A percentile compares a stretch with the other conserved stretches of the same genome.
Conservation (phyloP, 1,140 invertebrate genomes). For the Atopsyche davidsoni region DNA sequence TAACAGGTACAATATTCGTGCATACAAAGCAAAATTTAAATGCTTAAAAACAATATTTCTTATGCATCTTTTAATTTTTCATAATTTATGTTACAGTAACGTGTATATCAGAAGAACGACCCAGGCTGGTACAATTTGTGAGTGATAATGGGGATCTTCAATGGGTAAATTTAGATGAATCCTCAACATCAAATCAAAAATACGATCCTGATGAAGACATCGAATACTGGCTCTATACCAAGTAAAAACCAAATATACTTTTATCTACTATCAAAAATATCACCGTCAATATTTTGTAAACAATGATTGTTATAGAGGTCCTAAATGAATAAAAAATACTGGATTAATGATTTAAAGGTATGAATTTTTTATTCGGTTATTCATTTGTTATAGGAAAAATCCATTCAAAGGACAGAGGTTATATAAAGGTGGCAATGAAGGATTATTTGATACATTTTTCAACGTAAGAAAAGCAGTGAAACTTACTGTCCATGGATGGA, state of each 20-base stretch:
- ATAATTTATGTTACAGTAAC: too few relatives aligned
- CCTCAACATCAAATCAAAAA: neutral
- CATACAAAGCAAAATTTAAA: too few relatives aligned
- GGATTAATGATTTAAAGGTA: neutral
- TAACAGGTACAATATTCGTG: too few relatives aligned
- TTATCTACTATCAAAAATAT: too few relatives aligned
- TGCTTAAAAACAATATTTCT: too few relatives aligned
- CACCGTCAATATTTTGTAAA: too few relatives aligned
- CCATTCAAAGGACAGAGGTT: neutral
- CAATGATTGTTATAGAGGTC: too few relatives aligned
- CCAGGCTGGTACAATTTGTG: too few relatives aligned
- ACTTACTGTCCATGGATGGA: slow-evolving; percentile 34
- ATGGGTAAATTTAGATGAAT: too few relatives aligned
- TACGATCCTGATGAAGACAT: slow-evolving; percentile 18
- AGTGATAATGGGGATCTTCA: too few relatives aligned
- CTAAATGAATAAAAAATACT: slow-evolving; percentile 1
- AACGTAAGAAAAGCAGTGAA: slow-evolving; percentile 18
- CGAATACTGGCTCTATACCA: slow-evolving; percentile 9
- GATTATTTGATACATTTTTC: slow-evolving; percentile 13
- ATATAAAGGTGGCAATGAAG: slow-evolving; percentile 1
- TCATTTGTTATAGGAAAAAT: slow-evolving; percentile 5
- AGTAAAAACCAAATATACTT: slow-evolving; percentile 1
- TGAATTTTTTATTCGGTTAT: neutral
- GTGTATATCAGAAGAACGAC: too few relatives aligned
- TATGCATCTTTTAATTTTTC: too few relatives aligned